phyloP scores from a whole-genome alignment of 2,888 invertebrate genomes.

The Oscheius sp. region DNA sequence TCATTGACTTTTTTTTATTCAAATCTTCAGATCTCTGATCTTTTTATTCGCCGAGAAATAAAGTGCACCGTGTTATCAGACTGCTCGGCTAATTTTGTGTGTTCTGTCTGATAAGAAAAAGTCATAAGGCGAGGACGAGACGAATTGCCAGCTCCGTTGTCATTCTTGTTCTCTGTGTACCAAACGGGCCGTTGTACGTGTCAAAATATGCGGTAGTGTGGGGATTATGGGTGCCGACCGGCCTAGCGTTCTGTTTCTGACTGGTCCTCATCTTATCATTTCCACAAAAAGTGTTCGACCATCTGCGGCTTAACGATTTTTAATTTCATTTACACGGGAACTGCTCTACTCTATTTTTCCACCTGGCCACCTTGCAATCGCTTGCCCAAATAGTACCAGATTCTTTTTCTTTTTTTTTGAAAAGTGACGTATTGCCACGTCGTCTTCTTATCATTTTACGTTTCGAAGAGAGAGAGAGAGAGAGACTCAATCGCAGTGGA shows the following conservation, averaged over 20 bases:
- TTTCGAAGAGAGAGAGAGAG: not conserved
- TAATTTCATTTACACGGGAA: not conserved
- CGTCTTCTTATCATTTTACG: not conserved
- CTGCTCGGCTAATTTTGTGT: too few species aligned
- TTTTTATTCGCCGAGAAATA: too few species aligned
- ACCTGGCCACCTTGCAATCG: not conserved
- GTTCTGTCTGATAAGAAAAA: too few species aligned
- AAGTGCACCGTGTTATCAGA: too few species aligned
- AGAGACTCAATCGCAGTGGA: too few species aligned
- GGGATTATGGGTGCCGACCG: not conserved
- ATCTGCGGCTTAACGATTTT: constrained; percentile 8
- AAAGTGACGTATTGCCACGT: not conserved
- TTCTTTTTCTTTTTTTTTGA: not conserved
- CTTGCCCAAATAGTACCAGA: not conserved
- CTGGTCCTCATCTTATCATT: constrained; percentile 3
- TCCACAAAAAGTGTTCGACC: not conserved
- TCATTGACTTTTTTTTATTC: too few species aligned
- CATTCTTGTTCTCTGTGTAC: not conserved
- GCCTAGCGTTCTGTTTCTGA: constrained; percentile 3
- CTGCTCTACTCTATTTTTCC: not conserved
- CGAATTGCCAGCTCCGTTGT: not conserved
- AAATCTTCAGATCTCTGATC: too few species aligned
- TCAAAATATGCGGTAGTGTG: constrained; percentile 11
- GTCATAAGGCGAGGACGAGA: not conserved
- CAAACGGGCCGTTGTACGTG: constrained; percentile 10